Percentiles rank a stretch among this genome's conserved stretches.
phyloP scores from a whole-genome alignment of 2,113 vertebrate genomes.

The Ranitomeya imitator region DNA sequence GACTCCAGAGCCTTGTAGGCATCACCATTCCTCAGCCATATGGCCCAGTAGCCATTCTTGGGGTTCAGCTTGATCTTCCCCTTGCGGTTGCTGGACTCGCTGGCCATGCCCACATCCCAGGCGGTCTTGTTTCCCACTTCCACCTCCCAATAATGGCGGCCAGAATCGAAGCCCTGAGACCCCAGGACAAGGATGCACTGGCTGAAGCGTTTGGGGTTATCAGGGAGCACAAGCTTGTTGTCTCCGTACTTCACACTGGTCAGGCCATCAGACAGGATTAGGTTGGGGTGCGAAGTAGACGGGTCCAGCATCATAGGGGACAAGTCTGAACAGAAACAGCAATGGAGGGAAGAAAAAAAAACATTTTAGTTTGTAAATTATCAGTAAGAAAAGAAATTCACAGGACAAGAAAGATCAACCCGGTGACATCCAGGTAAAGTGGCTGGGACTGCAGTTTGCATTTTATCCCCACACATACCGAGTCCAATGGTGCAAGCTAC shows the following conservation, averaged over 20 bases:
- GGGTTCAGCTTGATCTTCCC: constrained; percentile 69
- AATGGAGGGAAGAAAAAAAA: background rate
- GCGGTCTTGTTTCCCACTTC: constrained; percentile 70
- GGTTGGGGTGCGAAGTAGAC: constrained; percentile 70
- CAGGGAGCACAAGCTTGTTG: constrained; percentile 62
- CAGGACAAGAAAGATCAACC: no score
- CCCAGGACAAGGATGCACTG: constrained; percentile 70
- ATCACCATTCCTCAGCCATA: constrained; percentile 67
- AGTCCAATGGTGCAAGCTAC: no score
- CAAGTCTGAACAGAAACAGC: constrained; percentile 60
- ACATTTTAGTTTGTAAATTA: background rate
- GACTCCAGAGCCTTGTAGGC: constrained; percentile 69
- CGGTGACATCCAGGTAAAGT: no score
- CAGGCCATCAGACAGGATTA: constrained; percentile 66
- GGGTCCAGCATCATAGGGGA: constrained; percentile 68
- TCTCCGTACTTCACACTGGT: constrained; percentile 67
- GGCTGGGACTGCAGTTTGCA: no score
- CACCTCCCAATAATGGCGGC: constrained; percentile 73
- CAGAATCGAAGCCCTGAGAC: constrained; percentile 65
- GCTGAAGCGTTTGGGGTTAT: constrained; percentile 69
- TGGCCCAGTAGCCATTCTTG: constrained; percentile 70
- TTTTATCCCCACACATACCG: no score
- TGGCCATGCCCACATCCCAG: constrained; percentile 70
- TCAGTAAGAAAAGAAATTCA: background rate
- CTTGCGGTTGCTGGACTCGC: constrained; percentile 68